Percentiles rank a stretch among this genome's conserved stretches.
These are phyloP conservation scores for Argynnis bischoffii DNA, from an alignment of 2,888 invertebrate genomes.

Conservation along the genomic window DNA sequence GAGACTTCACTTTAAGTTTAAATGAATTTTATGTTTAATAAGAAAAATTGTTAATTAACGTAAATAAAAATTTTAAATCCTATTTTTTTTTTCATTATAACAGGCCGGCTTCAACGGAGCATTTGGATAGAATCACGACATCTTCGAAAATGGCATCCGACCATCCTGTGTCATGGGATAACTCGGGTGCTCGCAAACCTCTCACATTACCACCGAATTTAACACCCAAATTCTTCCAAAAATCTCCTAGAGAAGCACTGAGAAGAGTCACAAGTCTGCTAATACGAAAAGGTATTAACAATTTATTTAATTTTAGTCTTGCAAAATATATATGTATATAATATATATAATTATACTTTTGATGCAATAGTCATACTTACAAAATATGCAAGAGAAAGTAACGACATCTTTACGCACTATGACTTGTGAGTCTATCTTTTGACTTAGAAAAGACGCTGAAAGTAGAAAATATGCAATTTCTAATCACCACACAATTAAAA, in stretches of 20 bases:
- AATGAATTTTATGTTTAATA: too few species aligned
- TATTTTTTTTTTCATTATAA: conserved; percentile 26
- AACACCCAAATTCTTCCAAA: conserved; percentile 94
- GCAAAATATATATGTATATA: too few species aligned
- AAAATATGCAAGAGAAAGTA: not conserved
- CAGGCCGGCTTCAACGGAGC: conserved; percentile 92
- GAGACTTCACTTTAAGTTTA: too few species aligned
- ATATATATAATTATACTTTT: not conserved
- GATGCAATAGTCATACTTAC: not conserved
- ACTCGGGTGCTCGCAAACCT: conserved; percentile 86
- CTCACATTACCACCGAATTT: conserved; percentile 94
- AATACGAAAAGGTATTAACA: conserved; percentile 89
- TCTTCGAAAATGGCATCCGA: conserved; percentile 73
- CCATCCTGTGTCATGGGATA: conserved; percentile 79
- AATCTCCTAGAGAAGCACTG: conserved; percentile 92
- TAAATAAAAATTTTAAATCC: too few species aligned
- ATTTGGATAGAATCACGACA: conserved; percentile 88
- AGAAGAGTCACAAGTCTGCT: conserved; percentile 94
- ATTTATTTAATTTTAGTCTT: not conserved
- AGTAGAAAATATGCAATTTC: too few species aligned
- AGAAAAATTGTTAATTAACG: too few species aligned
- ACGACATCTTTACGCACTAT: too few species aligned
- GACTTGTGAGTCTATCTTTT: too few species aligned
- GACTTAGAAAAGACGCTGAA: too few species aligned
- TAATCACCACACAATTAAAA: too few species aligned